Base-by-base conservation (phyloP, 2,113 vertebrate genomes). In the Paralichthys olivaceus region DNA sequence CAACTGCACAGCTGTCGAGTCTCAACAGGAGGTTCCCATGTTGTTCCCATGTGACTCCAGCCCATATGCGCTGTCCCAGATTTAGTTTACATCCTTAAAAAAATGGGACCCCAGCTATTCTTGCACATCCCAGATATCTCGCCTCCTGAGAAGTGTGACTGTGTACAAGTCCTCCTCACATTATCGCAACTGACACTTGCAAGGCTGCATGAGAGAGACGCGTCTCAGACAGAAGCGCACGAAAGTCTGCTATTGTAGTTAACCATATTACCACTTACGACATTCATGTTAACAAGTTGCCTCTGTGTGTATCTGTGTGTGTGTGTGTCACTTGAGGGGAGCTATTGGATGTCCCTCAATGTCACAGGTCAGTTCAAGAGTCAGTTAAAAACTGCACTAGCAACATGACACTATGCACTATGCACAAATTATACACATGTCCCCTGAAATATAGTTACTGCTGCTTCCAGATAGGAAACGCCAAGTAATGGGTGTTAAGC, bases 1-100 rank as follows among this genome's bases (percentile, higher is more conserved):
- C 75, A 81, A 71, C 72, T 72, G 62, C 77, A 81, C 77, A 90
- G 80, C 82, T 89, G 85, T 86, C 26, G 22, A 13, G 49, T 40
- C 70, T 81, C 80, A 72, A 69, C 77, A 67, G 71, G 72, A 89
- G 80, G 74, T 69, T 22, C 29, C 83, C 26, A 49, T 76, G 75
- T 70, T 84, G 80, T 9, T 57, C 66, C 63, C 81, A 83, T 83
- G 73, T 89, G 83, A 86, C 49, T 75, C 25, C 34, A 17, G 63
- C 54, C 72, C 73, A 78, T 79, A 83, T 72, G 59, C 64, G 71
- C 62, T 0, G 64, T 69, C 71, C 81, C 66, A 86, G 66, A 78
- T 87, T 82, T 79, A 87, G 72, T 91, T 86, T 72, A 65, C 72
- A 75, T 49, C 60, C 17, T 32, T 45, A 62, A 67, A 75, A 81